Evolutionary conservation across 2,797 vertebrate species (phyloP), one percentile per base, ranked within the genome.

Genomic region (Clarias pachynema): DNA sequence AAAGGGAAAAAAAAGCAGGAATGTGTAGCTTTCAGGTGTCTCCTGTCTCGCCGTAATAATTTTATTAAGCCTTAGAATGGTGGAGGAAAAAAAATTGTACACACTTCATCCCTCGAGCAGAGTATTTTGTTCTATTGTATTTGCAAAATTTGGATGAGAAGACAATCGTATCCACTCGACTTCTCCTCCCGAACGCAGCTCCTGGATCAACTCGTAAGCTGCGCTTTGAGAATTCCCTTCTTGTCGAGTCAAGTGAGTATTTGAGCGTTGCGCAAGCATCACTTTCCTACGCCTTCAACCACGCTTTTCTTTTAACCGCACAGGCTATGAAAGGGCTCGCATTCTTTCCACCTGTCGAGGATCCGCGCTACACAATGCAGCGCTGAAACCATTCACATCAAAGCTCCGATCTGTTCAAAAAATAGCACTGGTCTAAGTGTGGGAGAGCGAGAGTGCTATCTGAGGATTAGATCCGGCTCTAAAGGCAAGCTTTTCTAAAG

Each of bases 271-370:
- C 75, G 40, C 84, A 89, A 69, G 79, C 73, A 63, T 77, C 8
- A 0, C 15, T 81, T 60, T 86, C 87, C 84, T 31, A 72, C 26
- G 34, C 75, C 53, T 26, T 62, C 75, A 60, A 70, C 34, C 16
- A 65, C 18, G 12, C 75, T 59, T 81, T 90, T 79, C 84, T 90
- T 93, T 93, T 91, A 88, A 90, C 84, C 82, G 77, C 34, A 87
- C 85, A 70, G 70, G 72, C 77, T 29, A 63, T 90, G 87, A 94
- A 93, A 92, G 89, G 85, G 74, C 91, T 85, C 60, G 85, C 90
- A 89, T 92, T 91, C 90, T 90, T 91, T 87, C 88, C 85, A 92
- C 92, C 92, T 89, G 89, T 59, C 8, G 83, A 90, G 86, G 77
- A 86, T 89, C 84, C 86, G 79, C 72, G 66, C 87, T 31, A 57